phyloP scores from a whole-genome alignment of 2,113 vertebrate species.

The Daboia siamensis region DNA sequence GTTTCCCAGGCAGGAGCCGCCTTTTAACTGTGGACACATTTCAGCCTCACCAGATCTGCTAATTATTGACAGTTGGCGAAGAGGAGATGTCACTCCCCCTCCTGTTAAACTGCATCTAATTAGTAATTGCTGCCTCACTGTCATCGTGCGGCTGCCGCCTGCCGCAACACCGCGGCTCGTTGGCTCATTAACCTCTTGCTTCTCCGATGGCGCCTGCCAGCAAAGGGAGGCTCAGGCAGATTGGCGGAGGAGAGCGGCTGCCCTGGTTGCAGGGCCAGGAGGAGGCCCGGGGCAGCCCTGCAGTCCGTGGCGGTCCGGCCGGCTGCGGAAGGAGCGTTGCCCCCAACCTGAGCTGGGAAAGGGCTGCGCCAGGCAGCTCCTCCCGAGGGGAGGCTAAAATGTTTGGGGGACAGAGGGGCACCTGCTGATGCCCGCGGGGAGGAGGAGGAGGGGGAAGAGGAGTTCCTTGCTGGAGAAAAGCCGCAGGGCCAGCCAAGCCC shows the following conservation, averaged over 20 bases:
- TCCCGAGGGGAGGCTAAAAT: neutral
- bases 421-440: neutral
- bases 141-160: conserved; percentile 68
- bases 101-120: conserved; percentile 86
- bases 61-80: conserved; percentile 88
- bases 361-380: neutral
- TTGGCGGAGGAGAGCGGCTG: conserved; percentile 58
- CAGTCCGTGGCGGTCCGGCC: neutral
- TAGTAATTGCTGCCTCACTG: conserved; percentile 80
- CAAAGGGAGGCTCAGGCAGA: conserved; percentile 78
- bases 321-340: neutral
- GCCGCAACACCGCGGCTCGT: conserved; percentile 73
- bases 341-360: neutral
- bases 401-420: neutral
- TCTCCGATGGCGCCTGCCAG: conserved; percentile 78
- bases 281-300: conserved; percentile 45
- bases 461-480: neutral
- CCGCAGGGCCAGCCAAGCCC: neutral
- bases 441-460: neutral
- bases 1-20: conserved; percentile 65
- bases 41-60: conserved; percentile 81
- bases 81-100: conserved; percentile 85
- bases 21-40: conserved; percentile 80
- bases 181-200: conserved; percentile 84
- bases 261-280: conserved; percentile 64